Conservation (phyloP, 2,113 vertebrate genomes). For the Hemiscyllium ocellatum region DNA sequence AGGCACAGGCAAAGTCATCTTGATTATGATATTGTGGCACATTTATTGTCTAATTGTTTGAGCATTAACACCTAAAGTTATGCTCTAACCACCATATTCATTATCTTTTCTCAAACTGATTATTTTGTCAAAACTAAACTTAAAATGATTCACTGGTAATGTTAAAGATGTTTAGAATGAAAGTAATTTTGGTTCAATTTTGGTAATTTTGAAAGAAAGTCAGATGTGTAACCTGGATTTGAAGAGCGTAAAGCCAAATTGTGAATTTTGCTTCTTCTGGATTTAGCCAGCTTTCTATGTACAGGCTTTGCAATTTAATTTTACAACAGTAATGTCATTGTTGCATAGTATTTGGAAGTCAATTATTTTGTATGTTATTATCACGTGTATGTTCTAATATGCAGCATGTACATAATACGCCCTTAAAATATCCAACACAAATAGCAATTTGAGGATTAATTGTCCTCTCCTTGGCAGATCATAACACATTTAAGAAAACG, state of each 20-base stretch:
- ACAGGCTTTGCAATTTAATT: background rate
- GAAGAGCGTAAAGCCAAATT: background rate
- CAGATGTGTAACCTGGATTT: background rate
- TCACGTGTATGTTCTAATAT: background rate
- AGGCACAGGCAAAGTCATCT: background rate
- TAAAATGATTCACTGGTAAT: background rate
- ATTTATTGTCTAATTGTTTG: background rate
- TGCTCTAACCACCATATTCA: background rate
- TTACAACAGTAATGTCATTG: background rate
- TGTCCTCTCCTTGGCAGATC: background rate
- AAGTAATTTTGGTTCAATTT: background rate
- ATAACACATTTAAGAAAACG: background rate
- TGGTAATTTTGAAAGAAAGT: background rate
- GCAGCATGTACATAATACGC: background rate
- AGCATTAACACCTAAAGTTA: background rate
- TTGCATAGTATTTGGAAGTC: background rate
- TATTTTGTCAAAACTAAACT: background rate
- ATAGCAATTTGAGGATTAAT: background rate
- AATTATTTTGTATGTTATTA: constrained; percentile 19
- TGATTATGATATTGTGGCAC: background rate
- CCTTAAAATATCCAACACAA: background rate
- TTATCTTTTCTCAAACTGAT: background rate
- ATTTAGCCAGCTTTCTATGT: background rate
- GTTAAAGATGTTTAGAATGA: background rate
- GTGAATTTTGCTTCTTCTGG: background rate